Evolutionary conservation across 2,888 invertebrate species (phyloP).

Genomic region (Drosophila kanekoi): DNA sequence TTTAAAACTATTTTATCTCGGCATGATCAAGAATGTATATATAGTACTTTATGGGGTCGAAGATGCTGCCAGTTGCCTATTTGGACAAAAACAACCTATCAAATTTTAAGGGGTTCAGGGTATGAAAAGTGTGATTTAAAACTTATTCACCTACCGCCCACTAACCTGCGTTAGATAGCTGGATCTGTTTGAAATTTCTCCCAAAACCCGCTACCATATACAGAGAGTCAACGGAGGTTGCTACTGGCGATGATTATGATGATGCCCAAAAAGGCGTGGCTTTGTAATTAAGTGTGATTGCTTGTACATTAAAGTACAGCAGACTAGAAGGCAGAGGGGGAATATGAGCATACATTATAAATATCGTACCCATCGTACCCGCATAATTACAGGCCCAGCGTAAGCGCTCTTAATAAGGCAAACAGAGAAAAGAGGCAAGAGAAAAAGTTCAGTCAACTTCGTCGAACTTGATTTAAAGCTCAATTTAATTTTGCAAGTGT

Average conservation of each 20-base stretch:
- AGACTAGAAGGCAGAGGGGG: neutral
- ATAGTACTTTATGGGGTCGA: too few relatives aligned
- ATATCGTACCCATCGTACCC: slow-evolving; percentile 35
- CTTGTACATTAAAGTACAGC: slow-evolving; percentile 55
- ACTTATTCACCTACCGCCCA: slow-evolving; percentile 56
- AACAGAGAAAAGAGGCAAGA: slow-evolving; percentile 48
- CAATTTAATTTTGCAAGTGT: slow-evolving; percentile 32
- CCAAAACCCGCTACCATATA: slow-evolving; percentile 32
- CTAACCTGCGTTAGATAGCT: slow-evolving; percentile 38
- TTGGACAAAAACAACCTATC: too few relatives aligned
- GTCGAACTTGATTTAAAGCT: slow-evolving; percentile 10
- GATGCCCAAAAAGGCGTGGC: slow-evolving; percentile 52
- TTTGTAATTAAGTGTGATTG: slow-evolving; percentile 73
- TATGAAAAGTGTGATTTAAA: slow-evolving; percentile 49
- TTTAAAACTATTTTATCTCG: too few relatives aligned
- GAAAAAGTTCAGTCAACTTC: slow-evolving; percentile 67
- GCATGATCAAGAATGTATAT: too few relatives aligned
- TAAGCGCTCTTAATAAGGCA: slow-evolving; percentile 46
- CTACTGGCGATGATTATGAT: slow-evolving; percentile 10
- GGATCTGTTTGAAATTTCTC: slow-evolving; percentile 62
- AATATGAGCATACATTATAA: slow-evolving; percentile 23
- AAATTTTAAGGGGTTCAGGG: too few relatives aligned
- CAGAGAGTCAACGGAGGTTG: slow-evolving; percentile 30
- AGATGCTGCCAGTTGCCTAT: too few relatives aligned
- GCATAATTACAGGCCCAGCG: slow-evolving; percentile 42